Percentiles rank a stretch among this genome's conserved stretches.
Conservation (phyloP, 2,113 vertebrate genomes). For the Actenoides lindsayi region DNA sequence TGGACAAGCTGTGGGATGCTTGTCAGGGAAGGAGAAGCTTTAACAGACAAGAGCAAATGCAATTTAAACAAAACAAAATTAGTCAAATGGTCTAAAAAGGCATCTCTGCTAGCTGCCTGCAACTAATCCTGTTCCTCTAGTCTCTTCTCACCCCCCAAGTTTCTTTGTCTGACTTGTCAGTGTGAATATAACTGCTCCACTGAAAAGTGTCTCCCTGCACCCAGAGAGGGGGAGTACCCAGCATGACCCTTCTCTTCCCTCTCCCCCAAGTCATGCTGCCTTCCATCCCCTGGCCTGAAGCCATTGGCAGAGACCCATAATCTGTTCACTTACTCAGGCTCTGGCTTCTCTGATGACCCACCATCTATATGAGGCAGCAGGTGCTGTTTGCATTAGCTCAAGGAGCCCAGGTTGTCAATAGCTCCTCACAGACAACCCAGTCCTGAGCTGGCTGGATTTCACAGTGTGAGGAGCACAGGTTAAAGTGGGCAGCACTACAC, state of each 20-base stretch:
- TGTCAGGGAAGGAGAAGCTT: not conserved
- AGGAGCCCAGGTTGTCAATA: not conserved
- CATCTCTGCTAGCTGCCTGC: not conserved
- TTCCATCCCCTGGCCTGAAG: not conserved
- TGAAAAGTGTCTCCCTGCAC: not conserved
- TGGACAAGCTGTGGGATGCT: not conserved
- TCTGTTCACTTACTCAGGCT: not conserved
- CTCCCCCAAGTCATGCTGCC: not conserved
- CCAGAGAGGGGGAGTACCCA: not conserved
- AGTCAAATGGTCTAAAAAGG: not conserved
- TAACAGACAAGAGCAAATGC: not conserved
- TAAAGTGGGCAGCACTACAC: not conserved
- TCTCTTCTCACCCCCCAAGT: not conserved
- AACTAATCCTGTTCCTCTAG: not conserved
- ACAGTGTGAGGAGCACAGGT: not conserved
- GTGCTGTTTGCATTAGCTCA: not conserved
- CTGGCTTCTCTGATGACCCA: not conserved
- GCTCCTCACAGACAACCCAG: not conserved
- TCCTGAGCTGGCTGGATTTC: not conserved
- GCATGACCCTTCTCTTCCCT: not conserved
- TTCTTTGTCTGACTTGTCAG: not conserved
- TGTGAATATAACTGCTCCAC: not conserved
- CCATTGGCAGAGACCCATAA: not conserved
- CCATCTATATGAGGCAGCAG: not conserved
- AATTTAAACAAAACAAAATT: not conserved